These are phyloP conservation scores for Bombyx huttoni DNA, from an alignment of 2,888 invertebrate genomes.

Conservation along the genomic window DNA sequence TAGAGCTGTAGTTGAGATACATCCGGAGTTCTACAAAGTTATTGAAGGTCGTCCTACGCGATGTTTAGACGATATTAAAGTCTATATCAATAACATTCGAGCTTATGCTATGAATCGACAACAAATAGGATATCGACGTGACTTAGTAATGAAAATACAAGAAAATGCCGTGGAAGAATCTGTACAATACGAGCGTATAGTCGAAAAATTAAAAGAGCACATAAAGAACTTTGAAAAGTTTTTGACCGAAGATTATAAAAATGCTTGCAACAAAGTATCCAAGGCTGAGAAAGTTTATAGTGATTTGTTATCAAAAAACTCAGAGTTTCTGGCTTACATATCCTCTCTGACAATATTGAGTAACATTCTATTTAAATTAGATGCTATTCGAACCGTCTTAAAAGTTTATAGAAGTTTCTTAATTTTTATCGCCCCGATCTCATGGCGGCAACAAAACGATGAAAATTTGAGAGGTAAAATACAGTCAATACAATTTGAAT, in stretches of 20 bases:
- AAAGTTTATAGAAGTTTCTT: slow-evolving; percentile 55
- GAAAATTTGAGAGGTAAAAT: slow-evolving; percentile 39
- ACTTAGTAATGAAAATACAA: slow-evolving; percentile 50
- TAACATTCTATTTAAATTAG: slow-evolving; percentile 54
- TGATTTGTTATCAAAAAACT: slow-evolving; percentile 40
- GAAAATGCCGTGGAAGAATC: slow-evolving; percentile 41
- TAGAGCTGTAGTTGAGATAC: slow-evolving; percentile 75
- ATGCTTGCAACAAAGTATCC: slow-evolving; percentile 42
- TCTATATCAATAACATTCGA: slow-evolving; percentile 70
- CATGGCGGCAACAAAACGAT: slow-evolving; percentile 52
- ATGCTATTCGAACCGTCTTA: slow-evolving; percentile 46
- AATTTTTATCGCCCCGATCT: slow-evolving; percentile 52
- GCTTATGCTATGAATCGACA: slow-evolving; percentile 63
- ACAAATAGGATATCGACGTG: slow-evolving; percentile 57
- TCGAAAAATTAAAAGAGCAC: slow-evolving; percentile 42
- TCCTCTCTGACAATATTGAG: slow-evolving; percentile 43
- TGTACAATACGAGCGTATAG: slow-evolving; percentile 34
- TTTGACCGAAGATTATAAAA: slow-evolving; percentile 60
- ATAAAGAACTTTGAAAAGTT: slow-evolving; percentile 58
- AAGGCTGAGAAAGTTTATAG: slow-evolving; percentile 41
- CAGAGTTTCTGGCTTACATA: slow-evolving; percentile 44
- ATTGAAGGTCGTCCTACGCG: slow-evolving; percentile 74
- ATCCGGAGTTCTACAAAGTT: slow-evolving; percentile 76
- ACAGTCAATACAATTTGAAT: slow-evolving; percentile 51
- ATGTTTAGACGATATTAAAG: slow-evolving; percentile 69